Percentiles rank a stretch among this genome's conserved stretches.
Conservation (phyloP, 2,888 invertebrate species). For the Aspidiotus destructor region DNA sequence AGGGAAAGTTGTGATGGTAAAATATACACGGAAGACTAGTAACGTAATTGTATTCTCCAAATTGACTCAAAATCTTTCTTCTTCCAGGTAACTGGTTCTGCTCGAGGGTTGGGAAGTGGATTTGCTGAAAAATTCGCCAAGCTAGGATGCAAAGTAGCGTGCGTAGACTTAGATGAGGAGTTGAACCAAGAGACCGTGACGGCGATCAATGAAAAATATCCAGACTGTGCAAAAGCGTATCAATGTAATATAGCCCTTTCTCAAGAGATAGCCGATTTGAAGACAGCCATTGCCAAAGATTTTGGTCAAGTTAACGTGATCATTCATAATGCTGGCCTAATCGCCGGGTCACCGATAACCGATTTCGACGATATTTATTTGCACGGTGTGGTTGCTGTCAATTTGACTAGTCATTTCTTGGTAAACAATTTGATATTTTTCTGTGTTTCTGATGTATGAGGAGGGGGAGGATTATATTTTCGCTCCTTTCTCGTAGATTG, state of each 20-base stretch:
- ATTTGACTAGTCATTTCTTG: slow-evolving; percentile 36
- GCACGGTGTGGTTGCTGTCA: slow-evolving; percentile 35
- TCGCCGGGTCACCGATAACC: slow-evolving; percentile 30
- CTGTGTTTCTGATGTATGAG: too few relatives aligned
- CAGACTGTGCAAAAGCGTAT: slow-evolving; percentile 32
- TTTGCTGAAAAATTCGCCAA: slow-evolving; percentile 34
- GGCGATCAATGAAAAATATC: slow-evolving; percentile 5
- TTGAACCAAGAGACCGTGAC: slow-evolving; percentile 33
- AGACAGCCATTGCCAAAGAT: slow-evolving; percentile 33
- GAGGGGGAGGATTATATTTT: too few relatives aligned
- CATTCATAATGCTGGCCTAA: slow-evolving; percentile 37
- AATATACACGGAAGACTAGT: background rate
- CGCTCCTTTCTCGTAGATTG: too few relatives aligned
- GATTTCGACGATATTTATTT: slow-evolving; percentile 32
- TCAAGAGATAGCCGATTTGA: slow-evolving; percentile 33
- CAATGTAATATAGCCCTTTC: slow-evolving; percentile 35
- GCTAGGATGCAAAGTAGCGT: slow-evolving; percentile 36
- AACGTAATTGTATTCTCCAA: background rate
- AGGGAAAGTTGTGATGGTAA: slow-evolving; percentile 35
- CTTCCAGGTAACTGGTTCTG: slow-evolving; percentile 35
- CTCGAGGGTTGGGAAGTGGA: slow-evolving; percentile 35
- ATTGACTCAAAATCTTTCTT: background rate
- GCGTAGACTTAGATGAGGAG: slow-evolving; percentile 34
- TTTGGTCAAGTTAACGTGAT: slow-evolving; percentile 36
- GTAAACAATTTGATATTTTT: slow-evolving; percentile 32